Evolutionary conservation across 2,113 vertebrate genomes (phyloP), one percentile per base, ranked within the genome.

Genomic region (Vanacampus margaritifer): DNA sequence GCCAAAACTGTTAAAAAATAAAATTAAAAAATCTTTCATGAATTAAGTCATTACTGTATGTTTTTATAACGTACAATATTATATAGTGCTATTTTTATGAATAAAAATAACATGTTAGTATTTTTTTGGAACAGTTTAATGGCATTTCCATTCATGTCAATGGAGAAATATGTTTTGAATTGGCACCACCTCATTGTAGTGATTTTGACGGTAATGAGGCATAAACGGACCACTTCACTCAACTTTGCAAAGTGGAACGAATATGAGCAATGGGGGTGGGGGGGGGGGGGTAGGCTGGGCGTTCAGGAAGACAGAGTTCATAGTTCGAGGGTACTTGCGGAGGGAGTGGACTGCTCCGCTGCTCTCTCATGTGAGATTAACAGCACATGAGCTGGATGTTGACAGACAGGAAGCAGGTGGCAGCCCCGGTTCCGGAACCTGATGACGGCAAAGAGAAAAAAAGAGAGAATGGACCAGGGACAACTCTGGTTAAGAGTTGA

Each of bases 361-460:
- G 16, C 53, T 56, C 12, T 16, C 28, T 57, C 13, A 14, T 57
- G 26, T 57, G 26, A 32, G 26, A 35, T 57, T 28, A 17, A 7
- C 26, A 17, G 26, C 28, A n/a, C 28, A 12, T 32, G 0, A n/a
- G 57, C 32, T 36, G 21, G 32, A 59, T 59, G 17, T 36, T 59
- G 57, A 59, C 32, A 36, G 32, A 59, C 19, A 36, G 57, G 17
- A 59, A 8, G 32, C 57, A 59, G 57, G 57, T 59, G 56, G 56
- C 9, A 28, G 57, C 10, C 19, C 17, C 36, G 56, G 6, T 35
- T 58, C 28, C 19, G 56, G 16, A 57, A 32, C 26, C 26, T 17
- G 26, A 16, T 57, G 26, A 58, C 56, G 35, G 28, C 28, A 58
- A 28, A 35, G 28, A 35, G 14, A 35, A 8, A 32, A 17, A 21